Percentiles rank a stretch among this genome's conserved stretches.
These are phyloP conservation scores for Varanus salvator DNA, from an alignment of 2,113 vertebrate genomes.

Conservation along the genomic window DNA sequence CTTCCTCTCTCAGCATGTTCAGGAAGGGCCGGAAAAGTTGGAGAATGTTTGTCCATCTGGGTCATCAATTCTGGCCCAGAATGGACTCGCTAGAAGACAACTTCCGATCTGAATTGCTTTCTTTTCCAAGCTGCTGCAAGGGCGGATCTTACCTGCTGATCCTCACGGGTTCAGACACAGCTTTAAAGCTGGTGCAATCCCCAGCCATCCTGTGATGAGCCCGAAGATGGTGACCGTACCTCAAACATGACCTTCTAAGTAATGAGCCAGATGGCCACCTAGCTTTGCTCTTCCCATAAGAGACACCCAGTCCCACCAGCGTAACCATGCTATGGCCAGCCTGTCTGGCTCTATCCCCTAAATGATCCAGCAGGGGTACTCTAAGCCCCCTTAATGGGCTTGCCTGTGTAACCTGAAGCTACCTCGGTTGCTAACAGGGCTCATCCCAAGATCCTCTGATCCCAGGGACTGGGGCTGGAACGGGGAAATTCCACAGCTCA, in stretches of 20 bases:
- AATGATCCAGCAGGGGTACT: rapidly evolving
- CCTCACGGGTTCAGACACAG: neutral
- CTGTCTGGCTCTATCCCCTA: too few species aligned
- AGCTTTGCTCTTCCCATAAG: constrained; percentile 33
- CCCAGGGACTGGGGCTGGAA: neutral
- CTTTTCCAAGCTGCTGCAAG: too few species aligned
- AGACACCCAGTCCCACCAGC: neutral
- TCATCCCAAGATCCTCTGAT: neutral
- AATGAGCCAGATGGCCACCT: constrained; percentile 29
- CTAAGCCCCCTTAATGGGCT: constrained; percentile 58
- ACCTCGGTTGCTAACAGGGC: neutral
- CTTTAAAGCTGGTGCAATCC: constrained; percentile 45
- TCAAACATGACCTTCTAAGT: constrained; percentile 59
- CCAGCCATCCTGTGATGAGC: constrained; percentile 34
- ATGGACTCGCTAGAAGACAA: too few species aligned
- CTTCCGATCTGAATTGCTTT: too few species aligned
- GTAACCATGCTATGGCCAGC: neutral
- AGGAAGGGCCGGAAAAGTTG: too few species aligned
- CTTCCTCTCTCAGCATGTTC: too few species aligned
- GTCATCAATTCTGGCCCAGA: too few species aligned
- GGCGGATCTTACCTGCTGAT: neutral
- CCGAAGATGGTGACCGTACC: constrained; percentile 41
- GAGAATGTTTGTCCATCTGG: too few species aligned
- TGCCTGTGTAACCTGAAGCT: constrained; percentile 44
- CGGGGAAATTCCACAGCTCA: neutral